Conservation (phyloP, 2,888 invertebrate species). For the Dermolepida albohirtum region DNA sequence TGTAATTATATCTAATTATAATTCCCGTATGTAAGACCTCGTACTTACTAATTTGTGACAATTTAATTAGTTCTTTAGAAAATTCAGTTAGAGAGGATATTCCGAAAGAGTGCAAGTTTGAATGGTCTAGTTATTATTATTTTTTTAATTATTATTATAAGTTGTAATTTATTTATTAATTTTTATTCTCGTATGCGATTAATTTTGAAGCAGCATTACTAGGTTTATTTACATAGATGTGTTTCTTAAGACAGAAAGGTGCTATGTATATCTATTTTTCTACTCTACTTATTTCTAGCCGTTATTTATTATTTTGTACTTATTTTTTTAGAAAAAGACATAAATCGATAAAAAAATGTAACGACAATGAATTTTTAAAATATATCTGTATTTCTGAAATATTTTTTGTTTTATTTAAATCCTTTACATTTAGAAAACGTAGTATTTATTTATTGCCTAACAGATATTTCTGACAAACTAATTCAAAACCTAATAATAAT, state of each 20-base stretch:
- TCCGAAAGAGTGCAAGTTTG: no score
- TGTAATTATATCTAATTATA: conserved; percentile 19
- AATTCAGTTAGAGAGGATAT: no score
- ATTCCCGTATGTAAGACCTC: conserved; percentile 16
- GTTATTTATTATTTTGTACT: conserved; percentile 32
- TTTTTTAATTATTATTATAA: conserved; percentile 7
- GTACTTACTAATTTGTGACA: not conserved
- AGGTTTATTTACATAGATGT: conserved; percentile 14
- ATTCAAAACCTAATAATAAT: no score
- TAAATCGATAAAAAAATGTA: conserved; percentile 9
- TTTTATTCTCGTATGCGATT: not conserved
- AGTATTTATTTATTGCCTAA: no score
- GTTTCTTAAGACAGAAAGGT: conserved; percentile 11
- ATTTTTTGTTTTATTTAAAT: not conserved
- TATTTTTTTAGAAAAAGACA: conserved; percentile 26
- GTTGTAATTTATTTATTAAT: conserved; percentile 5
- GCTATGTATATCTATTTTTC: conserved; percentile 30
- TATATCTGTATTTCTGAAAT: conserved; percentile 26
- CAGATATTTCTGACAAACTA: no score
- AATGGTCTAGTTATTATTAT: not conserved
- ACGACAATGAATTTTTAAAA: conserved; percentile 24
- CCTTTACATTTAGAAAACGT: not conserved
- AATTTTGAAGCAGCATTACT: conserved; percentile 28
- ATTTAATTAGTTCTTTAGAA: not conserved
- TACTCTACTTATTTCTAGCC: conserved; percentile 26